phyloP scores from a whole-genome alignment of 2,797 vertebrate genomes.

The Melanogrammus aeglefinus region DNA sequence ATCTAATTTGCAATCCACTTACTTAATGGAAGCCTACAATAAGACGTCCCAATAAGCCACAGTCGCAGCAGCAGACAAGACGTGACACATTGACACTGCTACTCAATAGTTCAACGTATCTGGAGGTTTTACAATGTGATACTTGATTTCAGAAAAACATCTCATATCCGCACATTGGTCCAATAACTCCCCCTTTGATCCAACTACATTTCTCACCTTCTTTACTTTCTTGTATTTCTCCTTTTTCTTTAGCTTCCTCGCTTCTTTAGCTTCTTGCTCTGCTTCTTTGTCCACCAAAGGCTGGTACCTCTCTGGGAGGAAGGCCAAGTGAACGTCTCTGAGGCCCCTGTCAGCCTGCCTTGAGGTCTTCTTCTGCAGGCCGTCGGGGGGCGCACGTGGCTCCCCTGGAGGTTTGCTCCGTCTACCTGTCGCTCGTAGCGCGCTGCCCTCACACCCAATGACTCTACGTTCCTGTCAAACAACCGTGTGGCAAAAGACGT shows the following conservation, averaged over 20 bases:
- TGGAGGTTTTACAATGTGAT: background rate
- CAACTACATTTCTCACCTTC: conserved; percentile 72
- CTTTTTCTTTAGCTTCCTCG: conserved; percentile 67
- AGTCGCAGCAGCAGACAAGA: conserved; percentile 4
- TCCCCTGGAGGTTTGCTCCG: conserved; percentile 30
- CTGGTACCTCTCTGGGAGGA: conserved; percentile 74
- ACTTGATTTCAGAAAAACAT: background rate
- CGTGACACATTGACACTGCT: background rate
- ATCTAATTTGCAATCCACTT: background rate
- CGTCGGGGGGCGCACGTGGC: background rate
- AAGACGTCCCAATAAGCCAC: background rate
- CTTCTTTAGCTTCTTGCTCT: conserved; percentile 44
- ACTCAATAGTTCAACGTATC: conserved; percentile 2
- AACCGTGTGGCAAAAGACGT: conserved; percentile 40
- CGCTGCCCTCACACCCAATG: conserved; percentile 1
- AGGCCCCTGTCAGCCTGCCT: conserved; percentile 26
- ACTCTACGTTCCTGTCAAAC: conserved; percentile 38
- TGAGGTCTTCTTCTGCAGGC: background rate
- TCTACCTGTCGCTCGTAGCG: conserved; percentile 59
- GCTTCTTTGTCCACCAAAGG: conserved; percentile 63
- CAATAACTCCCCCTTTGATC: too few relatives aligned
- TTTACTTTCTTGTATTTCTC: conserved; percentile 80
- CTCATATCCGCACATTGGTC: background rate
- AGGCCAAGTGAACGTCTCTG: conserved; percentile 66
- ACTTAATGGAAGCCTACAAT: conserved; percentile 14